Conservation (phyloP, 2,888 invertebrate species). For the Leptinotarsa tumamoca region DNA sequence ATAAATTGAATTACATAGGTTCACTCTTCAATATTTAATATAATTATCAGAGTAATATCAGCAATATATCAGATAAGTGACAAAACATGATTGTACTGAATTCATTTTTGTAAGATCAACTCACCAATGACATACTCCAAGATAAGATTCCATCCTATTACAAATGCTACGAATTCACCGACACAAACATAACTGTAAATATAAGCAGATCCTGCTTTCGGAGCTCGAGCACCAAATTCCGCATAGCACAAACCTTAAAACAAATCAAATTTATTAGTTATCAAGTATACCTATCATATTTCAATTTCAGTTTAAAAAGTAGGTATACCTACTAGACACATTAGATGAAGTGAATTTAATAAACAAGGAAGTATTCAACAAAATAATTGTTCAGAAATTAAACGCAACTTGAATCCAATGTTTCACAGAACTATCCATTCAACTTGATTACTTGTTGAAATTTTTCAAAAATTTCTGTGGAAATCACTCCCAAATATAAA, state of each 20-base stretch:
- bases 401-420: too few relatives aligned
- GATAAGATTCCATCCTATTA: slow-evolving; percentile 94
- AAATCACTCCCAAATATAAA: too few relatives aligned
- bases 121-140: slow-evolving; percentile 88
- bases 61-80: not conserved
- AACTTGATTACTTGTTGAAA: too few relatives aligned
- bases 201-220: slow-evolving; percentile 91
- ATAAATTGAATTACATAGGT: slow-evolving; percentile 9
- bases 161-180: slow-evolving; percentile 91
- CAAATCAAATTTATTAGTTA: slow-evolving; percentile 16
- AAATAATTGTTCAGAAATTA: too few relatives aligned
- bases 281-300: too few relatives aligned
- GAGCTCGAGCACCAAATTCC: slow-evolving; percentile 90
- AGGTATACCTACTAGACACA: too few relatives aligned
- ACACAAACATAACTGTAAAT: slow-evolving; percentile 94
- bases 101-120: slow-evolving; percentile 13
- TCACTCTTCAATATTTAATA: not conserved
- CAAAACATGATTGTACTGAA: not conserved
- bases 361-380: too few relatives aligned
- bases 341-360: too few relatives aligned
- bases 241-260: slow-evolving; percentile 85
- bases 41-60: not conserved
- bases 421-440: too few relatives aligned
- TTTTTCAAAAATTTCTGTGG: too few relatives aligned
- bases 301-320: too few relatives aligned